Conservation (phyloP, 2,888 invertebrate species). For the Pharmacophagus antenor region DNA sequence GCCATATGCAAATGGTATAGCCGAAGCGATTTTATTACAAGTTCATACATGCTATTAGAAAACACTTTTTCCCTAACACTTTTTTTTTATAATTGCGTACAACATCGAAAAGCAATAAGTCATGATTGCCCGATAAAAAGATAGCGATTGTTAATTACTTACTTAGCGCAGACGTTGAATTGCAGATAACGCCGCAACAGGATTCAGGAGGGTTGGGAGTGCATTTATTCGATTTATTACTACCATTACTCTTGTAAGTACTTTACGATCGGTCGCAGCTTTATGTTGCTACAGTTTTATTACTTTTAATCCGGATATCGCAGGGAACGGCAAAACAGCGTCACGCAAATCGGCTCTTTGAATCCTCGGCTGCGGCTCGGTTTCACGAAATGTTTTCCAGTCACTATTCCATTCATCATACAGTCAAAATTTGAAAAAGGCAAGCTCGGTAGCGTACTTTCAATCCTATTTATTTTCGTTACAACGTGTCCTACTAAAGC, state of each 20-base stretch:
- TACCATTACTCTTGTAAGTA: constrained; percentile 1
- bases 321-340: too few relatives aligned
- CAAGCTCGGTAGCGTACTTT: too few relatives aligned
- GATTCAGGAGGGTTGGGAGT: background rate
- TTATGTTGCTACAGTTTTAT: constrained; percentile 4
- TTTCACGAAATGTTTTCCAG: too few relatives aligned
- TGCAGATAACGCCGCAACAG: constrained; percentile 1
- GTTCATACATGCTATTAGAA: background rate
- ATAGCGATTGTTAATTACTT: background rate
- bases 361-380: too few relatives aligned
- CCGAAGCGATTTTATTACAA: too few relatives aligned
- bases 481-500: too few relatives aligned
- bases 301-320: background rate
- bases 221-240: constrained; percentile 12
- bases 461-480: too few relatives aligned
- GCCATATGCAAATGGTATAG: too few relatives aligned
- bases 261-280: background rate
- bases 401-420: too few relatives aligned
- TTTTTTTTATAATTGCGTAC: background rate
- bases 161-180: background rate
- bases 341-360: too few relatives aligned
- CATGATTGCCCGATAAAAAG: constrained; percentile 1
- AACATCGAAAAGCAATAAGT: background rate
- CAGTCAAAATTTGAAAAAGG: too few relatives aligned
- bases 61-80: background rate